Evolutionary conservation across 2,113 vertebrate genomes (phyloP).

Genomic region (Tetrao urogallus): DNA sequence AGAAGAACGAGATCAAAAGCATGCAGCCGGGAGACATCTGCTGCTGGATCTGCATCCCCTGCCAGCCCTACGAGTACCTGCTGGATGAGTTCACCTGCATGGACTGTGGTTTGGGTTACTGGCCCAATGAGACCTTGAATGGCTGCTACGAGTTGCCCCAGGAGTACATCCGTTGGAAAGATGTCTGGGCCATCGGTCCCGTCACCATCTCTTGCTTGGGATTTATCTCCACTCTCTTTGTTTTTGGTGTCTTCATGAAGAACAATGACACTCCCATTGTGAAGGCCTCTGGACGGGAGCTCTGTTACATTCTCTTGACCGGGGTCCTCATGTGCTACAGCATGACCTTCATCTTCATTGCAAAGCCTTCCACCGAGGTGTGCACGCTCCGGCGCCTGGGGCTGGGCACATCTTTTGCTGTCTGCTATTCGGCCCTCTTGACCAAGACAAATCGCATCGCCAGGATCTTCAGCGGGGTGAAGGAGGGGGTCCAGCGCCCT

Average conservation of each 20-base stretch:
- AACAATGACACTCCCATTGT: constrained; percentile 94
- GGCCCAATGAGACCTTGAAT: constrained; percentile 91
- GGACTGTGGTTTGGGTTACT: constrained; percentile 92
- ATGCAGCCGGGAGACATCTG: constrained; percentile 98
- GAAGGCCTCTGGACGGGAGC: constrained; percentile 95
- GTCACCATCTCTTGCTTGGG: constrained; percentile 95
- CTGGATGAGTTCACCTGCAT: constrained; percentile 94
- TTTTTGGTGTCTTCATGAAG: constrained; percentile 90
- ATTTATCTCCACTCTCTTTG: constrained; percentile 91
- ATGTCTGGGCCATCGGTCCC: constrained; percentile 94
- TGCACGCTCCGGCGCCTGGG: constrained; percentile 93
- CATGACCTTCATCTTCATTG: constrained; percentile 97
- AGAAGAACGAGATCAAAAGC: constrained; percentile 95
- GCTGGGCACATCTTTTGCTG: constrained; percentile 92
- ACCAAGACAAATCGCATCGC: constrained; percentile 99
- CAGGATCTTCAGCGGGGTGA: constrained; percentile 94
- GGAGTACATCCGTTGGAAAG: constrained; percentile 96
- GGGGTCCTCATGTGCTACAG: constrained; percentile 97
- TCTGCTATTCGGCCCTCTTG: constrained; percentile 96
- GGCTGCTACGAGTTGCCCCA: constrained; percentile 95
- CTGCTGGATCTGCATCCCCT: constrained; percentile 98
- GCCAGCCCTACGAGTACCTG: constrained; percentile 94
- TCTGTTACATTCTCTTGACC: constrained; percentile 94
- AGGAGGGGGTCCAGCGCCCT: constrained; percentile 92
- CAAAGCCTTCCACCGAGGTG: constrained; percentile 90